Evolutionary conservation across 2,888 invertebrate species (phyloP).

Genomic region (Drosophila ochracea): DNA sequence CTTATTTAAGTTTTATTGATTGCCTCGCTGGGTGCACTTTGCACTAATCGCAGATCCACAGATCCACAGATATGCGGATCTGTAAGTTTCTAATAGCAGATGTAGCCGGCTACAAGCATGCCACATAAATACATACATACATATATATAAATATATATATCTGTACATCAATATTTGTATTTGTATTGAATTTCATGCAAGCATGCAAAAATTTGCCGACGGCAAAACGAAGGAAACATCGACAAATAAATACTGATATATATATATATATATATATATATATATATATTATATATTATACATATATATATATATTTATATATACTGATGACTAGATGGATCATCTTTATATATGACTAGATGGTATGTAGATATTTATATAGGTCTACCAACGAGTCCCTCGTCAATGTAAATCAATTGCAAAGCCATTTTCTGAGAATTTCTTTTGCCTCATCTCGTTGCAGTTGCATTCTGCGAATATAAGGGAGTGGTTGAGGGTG

Average conservation of each 20-base stretch:
- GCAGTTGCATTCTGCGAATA: slow-evolving; percentile 41
- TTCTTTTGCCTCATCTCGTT: slow-evolving; percentile 27
- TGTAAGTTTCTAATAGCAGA: slow-evolving; percentile 2
- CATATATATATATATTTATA: not conserved
- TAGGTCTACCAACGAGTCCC: slow-evolving; percentile 10
- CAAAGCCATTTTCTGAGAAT: slow-evolving; percentile 51
- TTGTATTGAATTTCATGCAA: slow-evolving; percentile 60
- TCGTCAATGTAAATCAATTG: slow-evolving; percentile 54
- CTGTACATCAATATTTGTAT: slow-evolving; percentile 39
- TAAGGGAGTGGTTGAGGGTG: not conserved
- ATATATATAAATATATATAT: too few species aligned
- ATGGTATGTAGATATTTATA: slow-evolving; percentile 1
- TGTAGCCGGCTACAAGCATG: slow-evolving; percentile 1
- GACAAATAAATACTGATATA: slow-evolving; percentile 4
- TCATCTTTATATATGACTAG: not conserved
- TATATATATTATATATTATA: not conserved
- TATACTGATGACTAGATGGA: not conserved
- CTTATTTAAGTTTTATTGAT: slow-evolving; percentile 69
- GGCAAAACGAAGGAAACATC: slow-evolving; percentile 45
- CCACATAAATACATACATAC: not conserved
- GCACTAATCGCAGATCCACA: slow-evolving; percentile 52
- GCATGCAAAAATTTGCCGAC: slow-evolving; percentile 58
- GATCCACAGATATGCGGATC: slow-evolving; percentile 7
- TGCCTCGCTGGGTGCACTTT: slow-evolving; percentile 48
- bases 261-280: not conserved